Conservation (phyloP, 2,888 invertebrate species). For the Melikaiella ostensackeni region DNA sequence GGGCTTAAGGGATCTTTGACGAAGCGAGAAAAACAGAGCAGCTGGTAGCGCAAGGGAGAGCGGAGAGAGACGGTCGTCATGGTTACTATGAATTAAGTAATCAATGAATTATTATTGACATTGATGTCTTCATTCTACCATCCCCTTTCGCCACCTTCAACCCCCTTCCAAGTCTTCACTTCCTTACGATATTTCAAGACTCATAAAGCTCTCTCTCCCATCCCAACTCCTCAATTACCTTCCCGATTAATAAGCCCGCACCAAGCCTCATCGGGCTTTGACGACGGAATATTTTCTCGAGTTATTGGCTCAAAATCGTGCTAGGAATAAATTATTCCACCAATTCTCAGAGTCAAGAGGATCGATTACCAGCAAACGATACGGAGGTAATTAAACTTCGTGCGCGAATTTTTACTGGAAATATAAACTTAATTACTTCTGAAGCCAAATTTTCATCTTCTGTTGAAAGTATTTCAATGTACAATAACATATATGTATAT, state of each 20-base stretch:
- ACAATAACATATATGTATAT: no score
- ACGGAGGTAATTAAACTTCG: slow-evolving; percentile 17
- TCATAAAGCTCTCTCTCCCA: slow-evolving; percentile 62
- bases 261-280: slow-evolving; percentile 65
- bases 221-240: slow-evolving; percentile 50
- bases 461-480: no score
- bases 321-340: slow-evolving; percentile 49
- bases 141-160: slow-evolving; percentile 54
- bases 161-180: slow-evolving; percentile 41
- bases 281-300: slow-evolving; percentile 51
- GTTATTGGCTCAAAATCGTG: slow-evolving; percentile 46
- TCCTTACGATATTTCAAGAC: slow-evolving; percentile 69
- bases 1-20: slow-evolving; percentile 54
- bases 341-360: slow-evolving; percentile 24
- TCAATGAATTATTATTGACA: slow-evolving; percentile 78
- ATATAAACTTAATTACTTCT: background rate
- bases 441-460: background rate
- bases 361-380: slow-evolving; percentile 35
- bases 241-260: slow-evolving; percentile 71
- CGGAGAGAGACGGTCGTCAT: slow-evolving; percentile 72
- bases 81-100: slow-evolving; percentile 76
- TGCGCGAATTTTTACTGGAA: background rate
- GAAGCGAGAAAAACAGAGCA: slow-evolving; percentile 74
- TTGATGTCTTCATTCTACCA: slow-evolving; percentile 72
- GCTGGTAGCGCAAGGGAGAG: slow-evolving; percentile 62